Evolutionary conservation across 2,113 vertebrate genomes (phyloP).

Genomic region (Loxodonta africana): DNA sequence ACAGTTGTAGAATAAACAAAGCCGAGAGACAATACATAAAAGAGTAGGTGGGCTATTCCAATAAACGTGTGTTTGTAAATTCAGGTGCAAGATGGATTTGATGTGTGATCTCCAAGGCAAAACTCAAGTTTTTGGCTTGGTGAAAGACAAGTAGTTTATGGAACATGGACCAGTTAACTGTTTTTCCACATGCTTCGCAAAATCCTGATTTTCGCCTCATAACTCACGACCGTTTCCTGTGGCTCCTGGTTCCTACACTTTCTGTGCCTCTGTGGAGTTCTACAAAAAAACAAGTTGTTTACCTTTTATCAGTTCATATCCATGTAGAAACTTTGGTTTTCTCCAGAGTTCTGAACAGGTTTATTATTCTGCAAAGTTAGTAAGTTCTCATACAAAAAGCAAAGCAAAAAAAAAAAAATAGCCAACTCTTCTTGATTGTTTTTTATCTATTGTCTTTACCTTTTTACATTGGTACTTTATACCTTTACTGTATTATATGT

Average conservation of each 20-base stretch:
- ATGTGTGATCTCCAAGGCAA: neutral
- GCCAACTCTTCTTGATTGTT: neutral
- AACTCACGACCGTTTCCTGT: neutral
- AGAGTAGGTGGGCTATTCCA: neutral
- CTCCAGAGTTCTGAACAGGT: neutral
- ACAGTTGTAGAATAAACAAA: neutral
- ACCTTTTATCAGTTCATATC: neutral
- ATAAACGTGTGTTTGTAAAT: neutral
- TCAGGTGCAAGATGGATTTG: neutral
- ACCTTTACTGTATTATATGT: neutral
- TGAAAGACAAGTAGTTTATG: neutral
- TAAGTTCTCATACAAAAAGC: neutral
- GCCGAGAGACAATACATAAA: neutral
- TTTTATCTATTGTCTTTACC: neutral
- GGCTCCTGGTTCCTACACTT: neutral
- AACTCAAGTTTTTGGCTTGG: neutral
- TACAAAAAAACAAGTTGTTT: neutral
- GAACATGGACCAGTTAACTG: neutral
- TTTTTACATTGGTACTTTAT: neutral
- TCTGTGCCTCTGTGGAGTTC: neutral
- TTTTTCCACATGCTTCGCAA: neutral
- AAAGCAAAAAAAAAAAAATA: neutral
- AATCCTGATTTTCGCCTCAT: neutral
- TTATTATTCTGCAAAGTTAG: constrained; percentile 27
- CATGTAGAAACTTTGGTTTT: neutral